These are phyloP conservation scores for Lasioglossum figueresi DNA, from an alignment of 2,888 invertebrate species.

Conservation along the genomic window DNA sequence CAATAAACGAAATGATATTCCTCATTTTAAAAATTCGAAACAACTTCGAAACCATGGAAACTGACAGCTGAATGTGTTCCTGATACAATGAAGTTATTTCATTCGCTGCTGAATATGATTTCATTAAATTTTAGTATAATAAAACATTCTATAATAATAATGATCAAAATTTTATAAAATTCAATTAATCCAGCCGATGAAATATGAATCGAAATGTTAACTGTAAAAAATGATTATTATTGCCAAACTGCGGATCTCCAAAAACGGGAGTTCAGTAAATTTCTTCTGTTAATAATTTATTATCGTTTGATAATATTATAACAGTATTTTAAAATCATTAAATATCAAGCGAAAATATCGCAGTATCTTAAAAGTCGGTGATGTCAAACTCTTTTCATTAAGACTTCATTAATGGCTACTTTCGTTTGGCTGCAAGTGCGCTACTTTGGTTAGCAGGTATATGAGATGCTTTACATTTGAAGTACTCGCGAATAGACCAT, in stretches of 20 bases:
- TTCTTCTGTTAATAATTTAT: not conserved
- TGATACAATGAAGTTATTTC: not conserved
- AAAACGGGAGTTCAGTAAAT: not conserved
- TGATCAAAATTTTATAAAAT: too few species aligned
- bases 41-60: not conserved
- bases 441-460: not conserved
- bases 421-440: not conserved
- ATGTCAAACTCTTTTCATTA: not conserved
- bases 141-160: too few species aligned
- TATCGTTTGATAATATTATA: not conserved
- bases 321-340: not conserved
- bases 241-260: not conserved
- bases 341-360: too few species aligned
- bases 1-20: not conserved
- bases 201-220: too few species aligned
- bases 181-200: too few species aligned
- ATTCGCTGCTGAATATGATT: not conserved
- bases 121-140: not conserved
- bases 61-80: not conserved
- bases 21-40: not conserved
- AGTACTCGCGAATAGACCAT: too few species aligned
- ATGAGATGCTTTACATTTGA: not conserved
- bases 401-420: not conserved
- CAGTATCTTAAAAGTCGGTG: not conserved
- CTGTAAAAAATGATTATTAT: too few species aligned